These are phyloP conservation scores for Platanista minor DNA, from an alignment of 2,113 vertebrate species.

Conservation along the genomic window DNA sequence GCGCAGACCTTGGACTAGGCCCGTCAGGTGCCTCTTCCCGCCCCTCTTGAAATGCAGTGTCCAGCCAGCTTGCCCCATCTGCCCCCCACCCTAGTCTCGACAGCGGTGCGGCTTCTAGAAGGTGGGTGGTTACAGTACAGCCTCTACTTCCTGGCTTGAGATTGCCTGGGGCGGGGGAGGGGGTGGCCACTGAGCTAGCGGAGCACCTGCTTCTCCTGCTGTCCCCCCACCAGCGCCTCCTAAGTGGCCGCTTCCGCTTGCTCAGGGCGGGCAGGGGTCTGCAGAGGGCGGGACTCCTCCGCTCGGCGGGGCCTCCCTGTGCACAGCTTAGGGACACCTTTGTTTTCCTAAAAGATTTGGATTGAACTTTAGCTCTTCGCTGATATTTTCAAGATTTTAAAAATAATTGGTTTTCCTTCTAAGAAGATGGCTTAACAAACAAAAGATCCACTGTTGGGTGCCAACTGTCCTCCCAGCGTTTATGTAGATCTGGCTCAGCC, in stretches of 20 bases:
- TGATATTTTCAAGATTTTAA: background rate
- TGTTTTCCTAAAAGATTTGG: background rate
- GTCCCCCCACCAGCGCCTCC: rapidly evolving
- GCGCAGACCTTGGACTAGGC: background rate
- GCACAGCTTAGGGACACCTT: background rate
- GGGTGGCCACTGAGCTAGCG: background rate
- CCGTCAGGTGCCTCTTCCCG: background rate
- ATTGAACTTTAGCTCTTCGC: background rate
- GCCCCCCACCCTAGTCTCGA: rapidly evolving
- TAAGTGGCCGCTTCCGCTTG: background rate
- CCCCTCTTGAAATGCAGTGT: rapidly evolving
- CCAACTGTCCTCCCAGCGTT: rapidly evolving
- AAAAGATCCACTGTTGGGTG: background rate
- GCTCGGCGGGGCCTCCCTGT: too few relatives aligned
- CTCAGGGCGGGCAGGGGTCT: background rate
- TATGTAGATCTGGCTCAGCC: background rate
- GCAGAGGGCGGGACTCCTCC: background rate
- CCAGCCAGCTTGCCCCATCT: rapidly evolving
- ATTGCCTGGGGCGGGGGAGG: background rate
- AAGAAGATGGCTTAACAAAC: background rate
- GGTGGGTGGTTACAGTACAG: background rate
- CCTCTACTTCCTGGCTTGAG: background rate
- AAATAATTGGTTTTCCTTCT: background rate
- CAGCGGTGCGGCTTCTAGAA: background rate
- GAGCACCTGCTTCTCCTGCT: background rate